phyloP scores from a whole-genome alignment of 2,888 invertebrate genomes.

The Anthophora plumipes region DNA sequence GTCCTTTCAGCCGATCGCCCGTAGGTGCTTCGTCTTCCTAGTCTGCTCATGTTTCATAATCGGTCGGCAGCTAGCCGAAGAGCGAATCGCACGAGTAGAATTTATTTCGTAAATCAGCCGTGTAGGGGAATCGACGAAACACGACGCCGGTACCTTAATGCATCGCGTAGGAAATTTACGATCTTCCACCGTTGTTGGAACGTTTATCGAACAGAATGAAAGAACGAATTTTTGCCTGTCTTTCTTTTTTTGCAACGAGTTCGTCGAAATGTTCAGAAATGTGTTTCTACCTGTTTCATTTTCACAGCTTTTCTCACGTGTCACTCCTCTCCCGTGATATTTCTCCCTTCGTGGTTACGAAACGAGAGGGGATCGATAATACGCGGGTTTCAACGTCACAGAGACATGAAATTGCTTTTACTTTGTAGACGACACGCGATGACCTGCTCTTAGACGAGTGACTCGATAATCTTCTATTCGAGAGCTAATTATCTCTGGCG shows the following conservation, averaged over 20 bases:
- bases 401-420: constrained; percentile 47
- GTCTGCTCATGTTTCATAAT: constrained; percentile 60
- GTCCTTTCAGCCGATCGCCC: constrained; percentile 52
- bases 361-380: constrained; percentile 50
- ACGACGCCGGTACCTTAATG: constrained; percentile 17
- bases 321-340: constrained; percentile 9
- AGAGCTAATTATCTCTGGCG: constrained; percentile 51
- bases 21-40: constrained; percentile 61
- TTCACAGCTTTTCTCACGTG: background rate
- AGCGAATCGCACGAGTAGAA: constrained; percentile 5
- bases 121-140: constrained; percentile 32
- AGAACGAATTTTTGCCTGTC: background rate
- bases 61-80: constrained; percentile 16
- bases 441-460: constrained; percentile 23
- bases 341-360: constrained; percentile 27
- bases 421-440: constrained; percentile 52
- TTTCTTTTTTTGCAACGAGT: too few relatives aligned
- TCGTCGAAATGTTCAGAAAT: background rate
- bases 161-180: constrained; percentile 13
- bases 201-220: background rate
- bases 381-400: constrained; percentile 25
- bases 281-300: background rate
- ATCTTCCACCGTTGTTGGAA: too few relatives aligned
- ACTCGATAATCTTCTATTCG: constrained; percentile 27
- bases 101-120: constrained; percentile 44